Base-by-base conservation (phyloP, 2,113 vertebrate species). In the Indicator maculatus region DNA sequence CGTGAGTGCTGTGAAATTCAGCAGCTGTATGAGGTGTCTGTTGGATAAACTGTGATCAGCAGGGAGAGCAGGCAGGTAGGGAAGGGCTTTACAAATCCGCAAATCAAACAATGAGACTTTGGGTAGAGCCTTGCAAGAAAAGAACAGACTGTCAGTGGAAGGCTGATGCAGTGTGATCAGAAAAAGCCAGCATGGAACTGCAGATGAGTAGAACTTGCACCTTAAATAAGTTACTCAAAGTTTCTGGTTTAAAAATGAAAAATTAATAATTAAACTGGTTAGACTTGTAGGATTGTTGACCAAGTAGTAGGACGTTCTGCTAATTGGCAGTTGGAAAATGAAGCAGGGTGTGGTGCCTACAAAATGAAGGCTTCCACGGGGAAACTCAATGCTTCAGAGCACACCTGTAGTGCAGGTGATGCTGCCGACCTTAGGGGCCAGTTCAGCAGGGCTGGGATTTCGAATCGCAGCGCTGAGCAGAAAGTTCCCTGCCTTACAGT, bases 261-360 rank as follows among this genome's bases (percentile, higher is more conserved):
- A 38, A n/a, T 0, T 10, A 73, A 36, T 17, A 89, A 83, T 26
- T n/a, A 80, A 96, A 87, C 92, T 89, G 77, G 95, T 96, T 89
- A 82, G 90, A 86, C 93, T 96, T 83, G 86, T 66, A 79, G 71
- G 94, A 88, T 73, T 27, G 58, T 88, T 96, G 69, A 84, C 92
- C 83, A 59, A 53, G 39, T 89, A 55, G 47, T 92, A 71, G 84
- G 83, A 84, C 64, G 80, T 94, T 93, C 95, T 89, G 60, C 66
- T 96, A 77, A 82, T 96, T 93, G 65, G 83, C 80, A 85, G 83
- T 45, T 96, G 81, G 77, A 90, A 87, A 87, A 69, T 1, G 41
- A 90, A 74, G 86, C 18, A 2, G 91, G 87, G 72, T 83, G 67
- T 78, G 95, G 73, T 92, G 39, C 76, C 58, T 87, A 20, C 56